Evolutionary conservation across 2,888 invertebrate species (phyloP).

Genomic region (Ichneumoninae sp.): DNA sequence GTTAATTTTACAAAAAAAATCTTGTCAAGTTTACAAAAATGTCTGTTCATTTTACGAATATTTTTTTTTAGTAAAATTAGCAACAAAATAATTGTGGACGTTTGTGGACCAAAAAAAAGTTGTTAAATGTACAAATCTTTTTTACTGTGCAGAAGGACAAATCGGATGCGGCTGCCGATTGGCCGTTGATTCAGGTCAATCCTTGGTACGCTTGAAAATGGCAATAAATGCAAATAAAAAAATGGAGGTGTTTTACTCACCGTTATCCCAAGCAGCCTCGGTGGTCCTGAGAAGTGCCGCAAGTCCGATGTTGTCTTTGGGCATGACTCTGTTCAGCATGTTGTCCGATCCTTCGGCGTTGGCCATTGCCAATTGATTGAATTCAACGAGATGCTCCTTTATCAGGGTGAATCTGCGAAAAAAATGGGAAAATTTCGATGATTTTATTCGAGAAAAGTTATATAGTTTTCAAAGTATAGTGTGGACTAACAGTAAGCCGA

Average conservation of each 20-base stretch:
- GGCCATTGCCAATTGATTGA: constrained; percentile 99
- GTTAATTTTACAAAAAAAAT: too few relatives aligned
- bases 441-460: background rate
- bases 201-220: too few relatives aligned
- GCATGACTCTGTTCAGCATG: constrained; percentile 99
- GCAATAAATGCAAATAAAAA: background rate
- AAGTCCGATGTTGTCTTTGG: constrained; percentile 99
- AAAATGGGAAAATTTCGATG: constrained; percentile 35
- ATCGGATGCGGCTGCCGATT: too few relatives aligned
- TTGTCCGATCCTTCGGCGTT: constrained; percentile 99
- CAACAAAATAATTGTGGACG: too few relatives aligned
- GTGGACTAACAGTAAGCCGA: constrained; percentile 11
- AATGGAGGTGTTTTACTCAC: constrained; percentile 84
- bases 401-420: constrained; percentile 94
- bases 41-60: too few relatives aligned
- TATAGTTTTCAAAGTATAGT: background rate
- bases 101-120: too few relatives aligned
- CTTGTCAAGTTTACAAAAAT: too few relatives aligned
- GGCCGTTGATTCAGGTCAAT: too few relatives aligned
- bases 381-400: constrained; percentile 98
- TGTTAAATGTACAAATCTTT: too few relatives aligned
- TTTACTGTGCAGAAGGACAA: too few relatives aligned
- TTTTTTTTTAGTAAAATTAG: too few relatives aligned
- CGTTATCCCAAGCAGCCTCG: constrained; percentile 96
- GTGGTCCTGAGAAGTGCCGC: constrained; percentile 98